Evolutionary conservation across 2,113 vertebrate species (phyloP), one percentile per base, ranked within the genome.

Genomic region (Platanista minor): DNA sequence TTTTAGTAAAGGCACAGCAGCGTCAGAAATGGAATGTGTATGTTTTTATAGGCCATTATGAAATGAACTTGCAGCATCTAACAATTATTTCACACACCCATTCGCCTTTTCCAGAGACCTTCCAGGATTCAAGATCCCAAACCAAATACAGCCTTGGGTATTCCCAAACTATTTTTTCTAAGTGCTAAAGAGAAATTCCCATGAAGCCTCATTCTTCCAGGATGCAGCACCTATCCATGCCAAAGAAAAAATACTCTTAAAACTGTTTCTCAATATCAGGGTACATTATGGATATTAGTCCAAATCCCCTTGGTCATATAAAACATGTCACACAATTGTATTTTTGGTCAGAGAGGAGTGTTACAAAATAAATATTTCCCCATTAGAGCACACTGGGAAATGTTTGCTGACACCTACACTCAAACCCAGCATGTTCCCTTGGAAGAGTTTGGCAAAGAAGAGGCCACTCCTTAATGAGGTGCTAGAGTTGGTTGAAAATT

Each of bases 321-420:
- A 98, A 98, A 94, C 62, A 91, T 96, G 94, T 97, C 25, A 3
- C 96, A 95, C 96, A 97, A 97, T 98, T 98, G 97, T 97, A 54
- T 93, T 98, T 97, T 96, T 83, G 91, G 96, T 91, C 46, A 91
- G 61, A 27, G 90, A 90, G 97, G 95, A 97, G 90, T 97, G 95
- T 98, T 98, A 94, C 97, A 97, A 98, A 98, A 97, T 97, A 98
- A 98, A 52, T 92, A 98, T 97, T 98, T 98, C 97, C 97, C 97
- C 92, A 52, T 93, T 96, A 72, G 66, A 87, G 94, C 2, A 3
- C 0, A 0, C 98, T 98, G 98, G 98, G 95, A 97, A 98, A 97
- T 31, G 96, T 97, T 97, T 4, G 12, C 98, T n/a, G 23, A 98
- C 98, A 98, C 98, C 98, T 98, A 95, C 0, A 29, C 92, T 97